phyloP scores from a whole-genome alignment of 2,113 vertebrate genomes.

The Festucalex cinctus region DNA sequence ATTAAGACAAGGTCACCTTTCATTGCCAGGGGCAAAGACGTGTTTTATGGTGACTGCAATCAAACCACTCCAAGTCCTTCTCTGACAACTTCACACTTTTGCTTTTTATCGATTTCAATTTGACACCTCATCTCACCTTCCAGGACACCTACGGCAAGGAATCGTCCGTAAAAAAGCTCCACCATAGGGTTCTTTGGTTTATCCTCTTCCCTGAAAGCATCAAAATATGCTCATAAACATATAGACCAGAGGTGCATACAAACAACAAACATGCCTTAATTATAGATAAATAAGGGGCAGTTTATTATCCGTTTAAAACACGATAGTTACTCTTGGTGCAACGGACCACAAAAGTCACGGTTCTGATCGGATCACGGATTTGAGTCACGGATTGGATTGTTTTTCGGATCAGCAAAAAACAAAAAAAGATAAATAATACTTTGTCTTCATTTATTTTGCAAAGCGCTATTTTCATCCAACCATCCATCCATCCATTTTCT shows the following conservation, averaged over 20 bases:
- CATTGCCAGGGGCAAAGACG: constrained; percentile 55
- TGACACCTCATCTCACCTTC: constrained; percentile 80
- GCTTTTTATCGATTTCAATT: constrained; percentile 21
- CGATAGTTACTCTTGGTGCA: no score
- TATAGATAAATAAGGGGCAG: not conserved
- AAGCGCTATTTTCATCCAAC: no score
- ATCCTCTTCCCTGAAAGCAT: constrained; percentile 85
- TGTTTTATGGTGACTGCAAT: constrained; percentile 30
- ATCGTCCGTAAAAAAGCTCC: constrained; percentile 94
- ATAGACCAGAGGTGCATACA: not conserved
- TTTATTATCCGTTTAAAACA: not conserved
- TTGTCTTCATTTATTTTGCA: no score
- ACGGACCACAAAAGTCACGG: no score
- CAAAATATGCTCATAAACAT: constrained; percentile 8
- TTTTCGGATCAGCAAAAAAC: no score
- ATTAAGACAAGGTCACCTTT: constrained; percentile 72
- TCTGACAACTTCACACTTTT: constrained; percentile 9
- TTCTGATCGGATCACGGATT: no score
- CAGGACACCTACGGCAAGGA: constrained; percentile 91
- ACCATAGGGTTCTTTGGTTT: constrained; percentile 99
- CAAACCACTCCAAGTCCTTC: constrained; percentile 22
- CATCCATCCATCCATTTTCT: no score
- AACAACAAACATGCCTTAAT: not conserved
- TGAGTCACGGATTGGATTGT: no score
- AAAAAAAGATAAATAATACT: no score